Percentiles rank a stretch among this genome's conserved stretches.
phyloP scores from a whole-genome alignment of 2,113 vertebrate species.

The Thermophis baileyi region DNA sequence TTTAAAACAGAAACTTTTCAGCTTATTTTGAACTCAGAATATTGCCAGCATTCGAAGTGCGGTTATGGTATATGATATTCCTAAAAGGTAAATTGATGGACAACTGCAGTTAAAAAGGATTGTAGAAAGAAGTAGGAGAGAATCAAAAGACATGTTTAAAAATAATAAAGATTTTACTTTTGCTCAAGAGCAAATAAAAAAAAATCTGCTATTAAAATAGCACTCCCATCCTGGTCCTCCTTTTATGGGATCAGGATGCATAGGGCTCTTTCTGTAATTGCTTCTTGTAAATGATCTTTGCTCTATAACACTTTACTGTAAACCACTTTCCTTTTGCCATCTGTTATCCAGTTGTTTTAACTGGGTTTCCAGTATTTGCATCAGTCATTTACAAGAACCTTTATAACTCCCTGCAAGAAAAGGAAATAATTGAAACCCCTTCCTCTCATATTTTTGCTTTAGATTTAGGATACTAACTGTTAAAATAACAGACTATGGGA shows the following conservation, averaged over 20 bases:
- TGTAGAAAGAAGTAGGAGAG: not conserved
- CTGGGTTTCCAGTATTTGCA: conserved; percentile 75
- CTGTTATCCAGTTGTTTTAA: conserved; percentile 82
- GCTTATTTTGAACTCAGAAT: not conserved
- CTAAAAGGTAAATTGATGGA: not conserved
- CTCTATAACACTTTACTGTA: conserved; percentile 76
- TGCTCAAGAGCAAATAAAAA: conserved; percentile 12
- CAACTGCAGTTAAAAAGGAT: not conserved
- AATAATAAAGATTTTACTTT: not conserved
- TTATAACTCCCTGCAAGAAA: conserved; percentile 67
- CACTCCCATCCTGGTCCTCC: conserved; percentile 49
- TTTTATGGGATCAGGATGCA: conserved; percentile 73
- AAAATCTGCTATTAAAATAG: conserved; percentile 22
- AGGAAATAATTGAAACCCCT: conserved; percentile 68
- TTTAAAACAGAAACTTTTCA: not conserved
- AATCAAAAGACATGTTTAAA: not conserved
- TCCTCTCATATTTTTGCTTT: conserved; percentile 44
- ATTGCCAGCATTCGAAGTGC: not conserved
- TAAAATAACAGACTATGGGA: conserved; percentile 18
- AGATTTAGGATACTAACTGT: conserved; percentile 36
- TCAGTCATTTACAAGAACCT: conserved; percentile 77
- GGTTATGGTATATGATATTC: not conserved
- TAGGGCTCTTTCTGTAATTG: conserved; percentile 76
- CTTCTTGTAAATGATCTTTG: conserved; percentile 81
- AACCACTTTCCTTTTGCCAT: conserved; percentile 73